phyloP scores from a whole-genome alignment of 2,797 vertebrate species.

The Hylomyscus alleni region DNA sequence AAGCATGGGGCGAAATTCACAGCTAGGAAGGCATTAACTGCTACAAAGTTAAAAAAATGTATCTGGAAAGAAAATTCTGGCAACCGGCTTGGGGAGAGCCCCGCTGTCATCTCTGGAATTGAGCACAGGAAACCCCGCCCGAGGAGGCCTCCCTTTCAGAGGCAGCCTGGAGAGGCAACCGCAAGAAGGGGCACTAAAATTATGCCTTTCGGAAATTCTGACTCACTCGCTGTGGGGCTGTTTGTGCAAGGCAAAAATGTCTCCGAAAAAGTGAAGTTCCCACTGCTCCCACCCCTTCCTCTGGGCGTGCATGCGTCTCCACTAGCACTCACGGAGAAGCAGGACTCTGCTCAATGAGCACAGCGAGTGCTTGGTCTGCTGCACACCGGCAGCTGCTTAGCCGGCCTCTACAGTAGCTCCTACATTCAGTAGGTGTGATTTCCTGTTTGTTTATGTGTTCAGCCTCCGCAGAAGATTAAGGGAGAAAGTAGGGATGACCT shows the following conservation, averaged over 20 bases:
- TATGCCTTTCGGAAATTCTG: conserved; percentile 79
- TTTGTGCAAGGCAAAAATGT: neutral
- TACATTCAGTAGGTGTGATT: neutral
- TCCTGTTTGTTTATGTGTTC: neutral
- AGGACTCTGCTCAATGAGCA: neutral
- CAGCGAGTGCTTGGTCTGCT: neutral
- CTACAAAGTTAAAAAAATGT: neutral
- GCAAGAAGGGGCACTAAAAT: conserved; percentile 59
- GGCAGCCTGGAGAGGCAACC: conserved; percentile 70
- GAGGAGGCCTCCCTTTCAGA: conserved; percentile 53
- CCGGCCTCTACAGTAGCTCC: neutral
- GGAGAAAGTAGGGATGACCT: neutral
- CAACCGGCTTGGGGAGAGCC: conserved; percentile 7
- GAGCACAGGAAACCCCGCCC: conserved; percentile 79
- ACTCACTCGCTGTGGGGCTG: conserved; percentile 69
- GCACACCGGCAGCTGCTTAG: neutral
- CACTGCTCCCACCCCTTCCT: neutral
- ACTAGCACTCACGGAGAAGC: neutral
- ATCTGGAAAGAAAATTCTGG: conserved; percentile 64
- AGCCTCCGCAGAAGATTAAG: neutral
- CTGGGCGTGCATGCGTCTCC: neutral
- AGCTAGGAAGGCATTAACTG: neutral
- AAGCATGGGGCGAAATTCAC: neutral
- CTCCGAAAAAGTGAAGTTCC: neutral
- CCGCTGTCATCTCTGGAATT: conserved; percentile 57